These are phyloP conservation scores for Pocillopora grandis DNA, from an alignment of 92 coral and sea anemone species.

Conservation along the genomic window DNA sequence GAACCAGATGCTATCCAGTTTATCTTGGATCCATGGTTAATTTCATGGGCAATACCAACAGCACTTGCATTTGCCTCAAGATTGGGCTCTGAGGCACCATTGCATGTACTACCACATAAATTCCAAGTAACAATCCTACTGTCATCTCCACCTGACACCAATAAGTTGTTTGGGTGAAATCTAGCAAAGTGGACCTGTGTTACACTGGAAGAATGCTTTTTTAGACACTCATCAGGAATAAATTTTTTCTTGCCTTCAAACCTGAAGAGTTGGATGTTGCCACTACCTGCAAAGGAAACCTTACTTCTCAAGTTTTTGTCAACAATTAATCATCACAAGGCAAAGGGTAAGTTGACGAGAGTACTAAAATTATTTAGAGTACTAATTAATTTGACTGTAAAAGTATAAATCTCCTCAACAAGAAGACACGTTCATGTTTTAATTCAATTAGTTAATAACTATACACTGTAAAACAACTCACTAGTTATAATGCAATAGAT, in stretches of 20 bases:
- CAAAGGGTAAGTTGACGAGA: not conserved
- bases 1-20: constrained; percentile 84
- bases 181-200: constrained; percentile 85
- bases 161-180: constrained; percentile 46
- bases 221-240: constrained; percentile 44
- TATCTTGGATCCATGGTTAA: constrained; percentile 78
- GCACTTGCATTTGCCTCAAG: not conserved
- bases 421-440: no score
- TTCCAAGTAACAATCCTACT: constrained; percentile 80
- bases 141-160: constrained; percentile 93
- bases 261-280: constrained; percentile 76
- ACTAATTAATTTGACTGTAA: no score
- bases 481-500: no score
- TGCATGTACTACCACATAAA: constrained; percentile 13
- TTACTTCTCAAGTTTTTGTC: not conserved
- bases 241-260: constrained; percentile 91
- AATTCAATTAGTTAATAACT: no score
- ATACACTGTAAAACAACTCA: no score
- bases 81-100: constrained; percentile 12
- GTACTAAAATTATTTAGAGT: no score
- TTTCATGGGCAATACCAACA: constrained; percentile 38
- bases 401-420: no score
- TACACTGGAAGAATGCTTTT: constrained; percentile 73
- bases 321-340: not conserved
- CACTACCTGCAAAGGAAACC: constrained; percentile 69